phyloP scores from a whole-genome alignment of 2,797 vertebrate species.

The Chaunax sp. region DNA sequence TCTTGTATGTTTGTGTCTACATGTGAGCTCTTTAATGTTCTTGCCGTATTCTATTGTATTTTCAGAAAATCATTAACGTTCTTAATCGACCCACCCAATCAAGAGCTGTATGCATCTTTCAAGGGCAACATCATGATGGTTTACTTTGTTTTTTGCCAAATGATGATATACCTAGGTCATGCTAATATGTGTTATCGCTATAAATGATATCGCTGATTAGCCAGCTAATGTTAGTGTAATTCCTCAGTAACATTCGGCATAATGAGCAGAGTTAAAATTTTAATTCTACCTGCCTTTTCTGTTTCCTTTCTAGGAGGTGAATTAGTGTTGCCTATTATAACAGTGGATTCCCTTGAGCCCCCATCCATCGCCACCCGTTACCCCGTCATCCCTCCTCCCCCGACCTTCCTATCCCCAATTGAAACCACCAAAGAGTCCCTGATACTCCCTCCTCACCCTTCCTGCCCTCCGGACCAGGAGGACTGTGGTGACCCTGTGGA shows the following conservation, averaged over 20 bases:
- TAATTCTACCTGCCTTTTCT: slow-evolving; percentile 80
- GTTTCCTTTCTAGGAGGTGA: slow-evolving; percentile 92
- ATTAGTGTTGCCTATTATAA: slow-evolving; percentile 97
- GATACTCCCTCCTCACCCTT: slow-evolving; percentile 87
- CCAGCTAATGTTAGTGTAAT: slow-evolving; percentile 40
- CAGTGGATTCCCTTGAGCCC: slow-evolving; percentile 96
- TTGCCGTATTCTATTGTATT: slow-evolving; percentile 28
- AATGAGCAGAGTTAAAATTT: slow-evolving; percentile 54
- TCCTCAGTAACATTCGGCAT: slow-evolving; percentile 39
- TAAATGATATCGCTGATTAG: slow-evolving; percentile 36
- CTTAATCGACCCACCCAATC: slow-evolving; percentile 27
- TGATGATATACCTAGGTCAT: slow-evolving; percentile 27
- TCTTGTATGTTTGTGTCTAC: slow-evolving; percentile 71
- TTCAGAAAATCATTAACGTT: slow-evolving; percentile 2
- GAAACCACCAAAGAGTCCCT: slow-evolving; percentile 95
- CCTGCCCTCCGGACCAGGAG: slow-evolving; percentile 91
- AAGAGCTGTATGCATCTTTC: slow-evolving; percentile 16
- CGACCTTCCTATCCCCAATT: slow-evolving; percentile 90
- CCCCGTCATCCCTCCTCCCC: slow-evolving; percentile 92
- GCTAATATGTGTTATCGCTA: slow-evolving; percentile 18
- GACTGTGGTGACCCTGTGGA: slow-evolving; percentile 94
- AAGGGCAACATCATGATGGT: slow-evolving; percentile 25
- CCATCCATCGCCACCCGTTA: slow-evolving; percentile 93
- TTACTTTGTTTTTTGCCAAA: slow-evolving; percentile 82
- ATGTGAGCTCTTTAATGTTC: slow-evolving; percentile 65